Evolutionary conservation across 2,888 invertebrate species (phyloP).

Genomic region (Camponotus fellah): DNA sequence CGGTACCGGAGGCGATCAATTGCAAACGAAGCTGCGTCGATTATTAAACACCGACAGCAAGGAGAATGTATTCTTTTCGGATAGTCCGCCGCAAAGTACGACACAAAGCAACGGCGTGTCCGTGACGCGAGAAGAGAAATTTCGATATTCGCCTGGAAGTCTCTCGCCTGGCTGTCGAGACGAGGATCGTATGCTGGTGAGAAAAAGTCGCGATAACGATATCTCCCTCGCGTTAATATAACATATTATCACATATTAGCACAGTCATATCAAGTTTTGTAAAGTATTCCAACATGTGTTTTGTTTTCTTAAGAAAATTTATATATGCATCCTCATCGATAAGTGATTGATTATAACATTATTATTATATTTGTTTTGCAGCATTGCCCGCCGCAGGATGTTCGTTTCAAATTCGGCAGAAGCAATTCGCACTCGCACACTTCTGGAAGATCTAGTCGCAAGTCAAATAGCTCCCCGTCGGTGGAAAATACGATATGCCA

Average conservation of each 20-base stretch:
- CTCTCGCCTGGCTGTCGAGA: constrained; percentile 81
- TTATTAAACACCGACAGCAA: constrained; percentile 92
- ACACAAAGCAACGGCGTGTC: constrained; percentile 65
- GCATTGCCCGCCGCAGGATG: constrained; percentile 79
- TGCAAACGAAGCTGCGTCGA: constrained; percentile 93
- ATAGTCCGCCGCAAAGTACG: constrained; percentile 77
- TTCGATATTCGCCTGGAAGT: constrained; percentile 81
- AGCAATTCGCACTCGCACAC: constrained; percentile 84
- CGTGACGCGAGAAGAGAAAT: constrained; percentile 80
- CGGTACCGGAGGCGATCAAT: constrained; percentile 88
- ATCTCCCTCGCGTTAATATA: neutral
- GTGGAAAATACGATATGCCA: constrained; percentile 87
- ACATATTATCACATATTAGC: neutral
- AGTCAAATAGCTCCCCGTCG: constrained; percentile 79
- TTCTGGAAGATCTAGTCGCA: constrained; percentile 78
- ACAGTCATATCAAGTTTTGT: neutral
- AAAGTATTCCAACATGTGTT: neutral
- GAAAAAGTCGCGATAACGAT: constrained; percentile 10
- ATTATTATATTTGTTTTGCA: constrained; percentile 55
- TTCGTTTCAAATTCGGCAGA: constrained; percentile 84
- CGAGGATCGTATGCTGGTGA: constrained; percentile 77
- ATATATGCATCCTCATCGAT: neutral
- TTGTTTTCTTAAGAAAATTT: constrained; percentile 14
- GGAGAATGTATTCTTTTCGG: constrained; percentile 89
- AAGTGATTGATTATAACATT: constrained; percentile 1